phyloP scores from a whole-genome alignment of 2,888 invertebrate species.

The Drosophila hamatofila region DNA sequence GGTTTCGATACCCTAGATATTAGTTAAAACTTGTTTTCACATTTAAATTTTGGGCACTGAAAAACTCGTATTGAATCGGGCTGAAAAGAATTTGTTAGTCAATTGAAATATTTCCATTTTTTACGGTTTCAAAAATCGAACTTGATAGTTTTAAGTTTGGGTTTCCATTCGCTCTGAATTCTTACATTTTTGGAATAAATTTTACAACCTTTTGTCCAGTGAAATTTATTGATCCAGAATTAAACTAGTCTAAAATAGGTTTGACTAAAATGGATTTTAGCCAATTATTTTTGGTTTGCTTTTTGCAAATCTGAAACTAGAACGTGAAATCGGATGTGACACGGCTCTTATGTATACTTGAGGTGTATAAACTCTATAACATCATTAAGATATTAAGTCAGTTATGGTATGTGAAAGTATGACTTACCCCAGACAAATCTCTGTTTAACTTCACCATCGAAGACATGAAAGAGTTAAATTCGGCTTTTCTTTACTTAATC shows the following conservation, averaged over 20 bases:
- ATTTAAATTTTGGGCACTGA: background rate
- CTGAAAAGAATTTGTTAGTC: background rate
- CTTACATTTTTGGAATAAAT: no score
- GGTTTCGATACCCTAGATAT: conserved; percentile 27
- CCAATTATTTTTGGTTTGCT: background rate
- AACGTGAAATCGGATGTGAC: background rate
- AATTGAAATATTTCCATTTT: background rate
- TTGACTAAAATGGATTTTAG: no score
- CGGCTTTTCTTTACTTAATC: no score
- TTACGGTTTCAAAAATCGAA: background rate
- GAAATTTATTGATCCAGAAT: background rate
- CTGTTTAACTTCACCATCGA: background rate
- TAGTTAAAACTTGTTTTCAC: background rate
- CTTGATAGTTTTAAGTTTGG: background rate
- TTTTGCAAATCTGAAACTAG: background rate
- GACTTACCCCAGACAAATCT: background rate
- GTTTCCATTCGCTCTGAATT: background rate
- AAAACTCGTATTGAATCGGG: background rate
- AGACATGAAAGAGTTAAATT: no score
- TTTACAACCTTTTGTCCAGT: no score
- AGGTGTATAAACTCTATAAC: background rate
- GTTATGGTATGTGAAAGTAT: background rate
- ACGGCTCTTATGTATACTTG: background rate
- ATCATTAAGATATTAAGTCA: background rate
- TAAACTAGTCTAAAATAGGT: no score